These are phyloP conservation scores for Tetheella fluctuosa DNA, from an alignment of 2,888 invertebrate species.

Conservation along the genomic window DNA sequence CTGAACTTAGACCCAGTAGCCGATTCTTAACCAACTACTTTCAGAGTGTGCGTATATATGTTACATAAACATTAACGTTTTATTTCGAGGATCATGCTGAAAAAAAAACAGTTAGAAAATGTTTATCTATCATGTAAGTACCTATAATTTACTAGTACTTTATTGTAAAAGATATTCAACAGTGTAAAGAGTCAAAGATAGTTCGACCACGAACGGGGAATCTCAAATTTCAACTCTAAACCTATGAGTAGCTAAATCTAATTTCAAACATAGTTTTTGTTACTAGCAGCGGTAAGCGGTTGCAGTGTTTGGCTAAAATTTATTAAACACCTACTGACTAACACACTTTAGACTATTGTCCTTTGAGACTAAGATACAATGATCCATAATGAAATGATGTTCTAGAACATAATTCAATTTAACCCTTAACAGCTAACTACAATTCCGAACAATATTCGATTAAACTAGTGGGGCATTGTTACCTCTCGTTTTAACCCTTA, in stretches of 20 bases:
- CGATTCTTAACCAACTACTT: too few relatives aligned
- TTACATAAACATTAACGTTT: too few relatives aligned
- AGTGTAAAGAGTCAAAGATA: too few relatives aligned
- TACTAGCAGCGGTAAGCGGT: not conserved
- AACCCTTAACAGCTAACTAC: constrained; percentile 2
- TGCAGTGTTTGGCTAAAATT: too few relatives aligned
- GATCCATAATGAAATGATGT: not conserved
- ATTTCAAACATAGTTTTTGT: not conserved
- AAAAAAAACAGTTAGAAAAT: too few relatives aligned
- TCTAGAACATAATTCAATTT: not conserved
- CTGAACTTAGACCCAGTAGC: too few relatives aligned
- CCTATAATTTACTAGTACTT: too few relatives aligned
- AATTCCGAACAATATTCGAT: not conserved
- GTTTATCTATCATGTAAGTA: too few relatives aligned
- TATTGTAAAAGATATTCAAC: too few relatives aligned
- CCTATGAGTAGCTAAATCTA: not conserved
- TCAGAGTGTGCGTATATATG: too few relatives aligned
- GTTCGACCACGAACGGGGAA: not conserved
- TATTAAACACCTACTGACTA: not conserved
- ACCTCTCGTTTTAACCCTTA: not conserved
- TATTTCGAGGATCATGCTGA: too few relatives aligned
- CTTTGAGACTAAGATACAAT: not conserved
- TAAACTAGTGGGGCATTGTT: not conserved
- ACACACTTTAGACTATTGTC: not conserved
- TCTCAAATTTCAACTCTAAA: not conserved